Percentiles rank a stretch among this genome's conserved stretches.
These are phyloP conservation scores for Clostera curtula DNA, from an alignment of 2,888 invertebrate species.

Conservation along the genomic window DNA sequence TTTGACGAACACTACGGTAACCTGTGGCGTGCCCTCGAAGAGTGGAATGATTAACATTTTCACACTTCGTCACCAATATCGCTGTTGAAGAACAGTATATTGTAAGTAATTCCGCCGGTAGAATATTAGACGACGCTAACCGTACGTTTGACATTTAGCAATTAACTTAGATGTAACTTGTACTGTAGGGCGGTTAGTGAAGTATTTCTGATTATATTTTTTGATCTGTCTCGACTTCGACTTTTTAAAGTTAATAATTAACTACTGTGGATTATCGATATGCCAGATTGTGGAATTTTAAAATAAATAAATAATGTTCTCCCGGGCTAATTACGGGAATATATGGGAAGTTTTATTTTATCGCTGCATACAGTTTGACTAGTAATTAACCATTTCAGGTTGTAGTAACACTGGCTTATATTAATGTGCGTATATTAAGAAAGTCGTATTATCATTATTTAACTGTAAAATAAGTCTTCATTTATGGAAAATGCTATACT, in stretches of 20 bases:
- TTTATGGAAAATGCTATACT: too few relatives aligned
- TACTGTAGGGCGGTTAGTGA: constrained; percentile 54
- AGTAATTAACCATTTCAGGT: too few relatives aligned
- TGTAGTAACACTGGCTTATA: too few relatives aligned
- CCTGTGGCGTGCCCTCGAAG: too few relatives aligned
- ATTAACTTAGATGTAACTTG: constrained; percentile 45
- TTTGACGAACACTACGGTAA: too few relatives aligned
- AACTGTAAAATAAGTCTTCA: too few relatives aligned
- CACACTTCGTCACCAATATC: too few relatives aligned
- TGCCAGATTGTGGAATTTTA: constrained; percentile 68
- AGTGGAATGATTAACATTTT: too few relatives aligned
- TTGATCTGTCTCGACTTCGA: constrained; percentile 58
- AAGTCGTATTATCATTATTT: too few relatives aligned
- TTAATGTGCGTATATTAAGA: too few relatives aligned
- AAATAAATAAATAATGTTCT: constrained; percentile 62
- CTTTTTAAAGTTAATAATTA: constrained; percentile 55
- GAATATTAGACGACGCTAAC: constrained; percentile 43
- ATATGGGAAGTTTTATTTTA: constrained; percentile 36
- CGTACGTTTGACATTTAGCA: constrained; percentile 50
- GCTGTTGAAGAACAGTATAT: too few relatives aligned
- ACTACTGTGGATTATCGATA: constrained; percentile 63
- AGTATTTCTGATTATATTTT: constrained; percentile 60
- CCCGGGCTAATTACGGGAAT: constrained; percentile 45
- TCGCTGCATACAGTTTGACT: too few relatives aligned
- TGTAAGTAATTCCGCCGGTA: constrained; percentile 52